Evolutionary conservation across 2,797 vertebrate genomes (phyloP), one percentile per base, ranked within the genome.

Genomic region (Rhyacichthys aspro): DNA sequence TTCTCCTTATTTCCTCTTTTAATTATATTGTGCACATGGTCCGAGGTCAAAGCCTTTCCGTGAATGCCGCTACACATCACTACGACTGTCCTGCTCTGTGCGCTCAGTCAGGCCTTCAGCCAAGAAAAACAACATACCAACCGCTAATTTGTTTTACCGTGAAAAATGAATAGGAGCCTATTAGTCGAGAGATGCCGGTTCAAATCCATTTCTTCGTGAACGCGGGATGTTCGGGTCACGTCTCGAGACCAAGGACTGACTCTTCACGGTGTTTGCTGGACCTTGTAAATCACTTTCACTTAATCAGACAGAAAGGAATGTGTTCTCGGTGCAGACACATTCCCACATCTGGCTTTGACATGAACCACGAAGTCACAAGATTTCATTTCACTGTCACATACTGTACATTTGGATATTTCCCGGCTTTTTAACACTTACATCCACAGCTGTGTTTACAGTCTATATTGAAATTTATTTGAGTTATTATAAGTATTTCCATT

Each of bases 71-170:
- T 41, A 57, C 33, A 44, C 34, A 42, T 34, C 39, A 32, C 49
- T 19, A 1, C 10, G 15, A 5, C 48, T 41, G 5, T 34, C 12
- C 28, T 37, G 19, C 19, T 28, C 37, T 5, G 45, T 36, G 48
- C 41, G 11, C 46, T 36, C 49, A 60, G 55, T 23, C 39, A 9
- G 63, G 34, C 47, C n/a, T 23, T 41, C 18, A 17, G 17, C 28
- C 37, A 42, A 49, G 55, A 42, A 74, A 79, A 86, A 87, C 82
- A 83, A 79, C 78, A 86, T 84, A 80, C 68, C 77, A 83, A 61
- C 46, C 14, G 34, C 11, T 84, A 71, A 82, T 82, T 71, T 48
- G 72, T 75, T 76, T 67, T 46, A 67, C 60, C 0, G 9, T 69
- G 50, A 66, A 73, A 55, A 75, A 65, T 79, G 68, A 84, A 79